Conservation (phyloP, 2,888 invertebrate species). For the Pristionchus maxplancki region DNA sequence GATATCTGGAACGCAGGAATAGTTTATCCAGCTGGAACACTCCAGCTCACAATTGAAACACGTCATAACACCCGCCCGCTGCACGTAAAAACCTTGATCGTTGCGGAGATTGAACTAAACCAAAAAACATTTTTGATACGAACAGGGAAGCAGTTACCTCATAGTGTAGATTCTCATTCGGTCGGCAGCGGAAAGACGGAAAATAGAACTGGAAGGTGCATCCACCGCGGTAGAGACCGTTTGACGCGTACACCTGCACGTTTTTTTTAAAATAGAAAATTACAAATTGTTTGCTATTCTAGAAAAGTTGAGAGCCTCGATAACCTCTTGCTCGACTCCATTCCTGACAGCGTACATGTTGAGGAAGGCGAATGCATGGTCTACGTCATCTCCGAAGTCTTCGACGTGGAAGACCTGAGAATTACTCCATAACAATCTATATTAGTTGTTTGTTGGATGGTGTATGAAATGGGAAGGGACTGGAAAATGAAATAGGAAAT, state of each 20-base stretch:
- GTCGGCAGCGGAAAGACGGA: slow-evolving; percentile 66
- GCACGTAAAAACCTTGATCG: slow-evolving; percentile 61
- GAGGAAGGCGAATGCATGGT: slow-evolving; percentile 56
- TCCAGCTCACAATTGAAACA: slow-evolving; percentile 58
- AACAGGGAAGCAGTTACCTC: slow-evolving; percentile 53
- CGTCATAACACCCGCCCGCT: slow-evolving; percentile 69
- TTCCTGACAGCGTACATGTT: slow-evolving; percentile 62
- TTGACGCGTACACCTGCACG: slow-evolving; percentile 62
- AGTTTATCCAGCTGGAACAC: neutral
- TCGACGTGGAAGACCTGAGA: slow-evolving; percentile 57
- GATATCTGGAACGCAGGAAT: slow-evolving; percentile 46
- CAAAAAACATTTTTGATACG: neutral
- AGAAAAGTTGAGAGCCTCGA: no score
- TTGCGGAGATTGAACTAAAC: slow-evolving; percentile 67
- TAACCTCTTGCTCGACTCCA: slow-evolving; percentile 59
- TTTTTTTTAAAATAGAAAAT: neutral
- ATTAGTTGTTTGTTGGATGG: no score
- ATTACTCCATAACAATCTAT: no score
- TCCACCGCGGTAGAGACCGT: slow-evolving; percentile 66
- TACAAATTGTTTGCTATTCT: no score
- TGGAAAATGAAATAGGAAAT: neutral
- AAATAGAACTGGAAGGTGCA: slow-evolving; percentile 70
- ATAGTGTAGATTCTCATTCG: slow-evolving; percentile 68
- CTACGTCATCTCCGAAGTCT: slow-evolving; percentile 14
- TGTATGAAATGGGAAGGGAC: no score